Evolutionary conservation across 2,797 vertebrate species (phyloP), one percentile per base, ranked within the genome.

Genomic region (Jordanella pulchra): DNA sequence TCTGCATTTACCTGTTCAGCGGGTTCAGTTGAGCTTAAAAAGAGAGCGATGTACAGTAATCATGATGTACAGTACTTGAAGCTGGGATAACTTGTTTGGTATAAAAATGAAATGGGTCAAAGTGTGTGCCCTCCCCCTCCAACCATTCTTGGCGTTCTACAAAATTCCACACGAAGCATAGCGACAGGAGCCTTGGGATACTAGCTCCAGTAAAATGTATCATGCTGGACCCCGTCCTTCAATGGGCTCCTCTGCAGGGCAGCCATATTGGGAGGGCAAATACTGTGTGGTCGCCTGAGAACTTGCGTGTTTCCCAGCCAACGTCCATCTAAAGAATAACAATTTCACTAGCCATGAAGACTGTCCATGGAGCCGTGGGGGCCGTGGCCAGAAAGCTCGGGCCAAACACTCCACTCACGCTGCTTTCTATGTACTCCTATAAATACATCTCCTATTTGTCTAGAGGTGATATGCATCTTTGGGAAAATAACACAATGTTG

Each of bases 401-500:
- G 91, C 91, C 92, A 92, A 94, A 85, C 82, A 67, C 90, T 89
- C 81, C 88, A 90, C 89, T 92, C 90, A 92, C 77, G 89, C 86
- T 90, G 86, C 78, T 88, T 91, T 90, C 89, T 84, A 86, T 89
- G 87, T 88, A 82, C 89, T 92, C 92, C 92, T 94, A 94, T 94
- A 93, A 94, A 94, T 95, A 94, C 91, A 89, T 89, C 87, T 89
- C 86, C 80, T 94, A 89, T 94, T 95, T 94, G 92, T 94, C 92
- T 91, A 93, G 90, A 91, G 91, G 82, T 89, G 93, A 94, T 94
- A 93, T 92, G 91, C 91, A 94, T 94, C 93, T 93, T 94, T 93
- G 93, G 90, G 93, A 94, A 94, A 94, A 94, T 94, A 94, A 91
- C 93, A 91, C 93, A 92, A 91, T 93, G 93, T 93, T 95, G 93